These are phyloP conservation scores for Manacus vitellinus DNA, from an alignment of 2,113 vertebrate genomes.

Conservation along the genomic window DNA sequence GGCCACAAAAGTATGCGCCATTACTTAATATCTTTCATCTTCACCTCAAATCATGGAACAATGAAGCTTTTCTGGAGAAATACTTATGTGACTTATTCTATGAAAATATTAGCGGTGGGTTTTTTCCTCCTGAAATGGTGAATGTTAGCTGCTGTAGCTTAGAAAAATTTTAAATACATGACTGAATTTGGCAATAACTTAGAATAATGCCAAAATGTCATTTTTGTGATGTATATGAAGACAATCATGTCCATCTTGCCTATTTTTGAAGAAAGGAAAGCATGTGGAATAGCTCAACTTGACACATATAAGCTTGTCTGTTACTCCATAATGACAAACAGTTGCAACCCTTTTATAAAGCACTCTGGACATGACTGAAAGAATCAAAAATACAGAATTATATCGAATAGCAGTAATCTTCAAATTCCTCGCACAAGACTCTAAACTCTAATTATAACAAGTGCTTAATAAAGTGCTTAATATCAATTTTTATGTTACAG, in stretches of 20 bases:
- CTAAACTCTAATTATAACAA: neutral
- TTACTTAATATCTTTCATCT: neutral
- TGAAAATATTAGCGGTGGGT: neutral
- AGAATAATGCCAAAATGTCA: neutral
- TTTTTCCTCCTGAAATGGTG: neutral
- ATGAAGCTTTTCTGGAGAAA: neutral
- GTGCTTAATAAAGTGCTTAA: neutral
- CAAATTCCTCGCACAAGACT: neutral
- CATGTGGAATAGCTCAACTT: neutral
- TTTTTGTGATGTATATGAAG: neutral
- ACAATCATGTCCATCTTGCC: neutral
- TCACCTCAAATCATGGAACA: neutral
- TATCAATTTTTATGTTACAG: neutral
- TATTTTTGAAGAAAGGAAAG: neutral
- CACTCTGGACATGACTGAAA: neutral
- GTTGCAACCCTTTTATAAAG: neutral
- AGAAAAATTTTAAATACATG: neutral
- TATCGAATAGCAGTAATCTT: neutral
- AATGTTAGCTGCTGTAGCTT: neutral
- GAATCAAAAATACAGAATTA: neutral
- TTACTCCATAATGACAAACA: neutral
- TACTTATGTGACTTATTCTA: neutral
- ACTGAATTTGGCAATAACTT: neutral
- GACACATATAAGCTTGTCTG: neutral
- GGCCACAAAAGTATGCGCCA: neutral